Evolutionary conservation across 2,797 vertebrate species (phyloP).

Genomic region (Protonibea diacanthus): DNA sequence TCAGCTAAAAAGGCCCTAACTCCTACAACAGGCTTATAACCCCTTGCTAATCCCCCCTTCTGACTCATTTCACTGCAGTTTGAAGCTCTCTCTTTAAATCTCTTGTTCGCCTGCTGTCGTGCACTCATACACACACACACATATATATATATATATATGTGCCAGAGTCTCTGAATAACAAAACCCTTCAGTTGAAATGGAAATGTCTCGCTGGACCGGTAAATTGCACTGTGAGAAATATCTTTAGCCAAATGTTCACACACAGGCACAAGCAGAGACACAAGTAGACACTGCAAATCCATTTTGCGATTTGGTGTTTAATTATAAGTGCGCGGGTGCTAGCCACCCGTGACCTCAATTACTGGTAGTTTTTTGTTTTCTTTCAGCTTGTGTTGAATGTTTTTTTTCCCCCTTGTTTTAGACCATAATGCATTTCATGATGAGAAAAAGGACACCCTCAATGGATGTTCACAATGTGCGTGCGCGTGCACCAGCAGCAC

Average conservation of each 20-base stretch:
- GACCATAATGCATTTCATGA: constrained; percentile 39
- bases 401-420: constrained; percentile 32
- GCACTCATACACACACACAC: constrained; percentile 26
- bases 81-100: constrained; percentile 77
- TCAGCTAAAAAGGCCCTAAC: constrained; percentile 77
- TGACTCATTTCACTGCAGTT: constrained; percentile 79
- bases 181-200: constrained; percentile 74
- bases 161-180: constrained; percentile 63
- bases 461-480: constrained; percentile 20
- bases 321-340: constrained; percentile 57
- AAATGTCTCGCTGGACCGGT: constrained; percentile 72
- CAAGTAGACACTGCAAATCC: constrained; percentile 56
- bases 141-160: constrained; percentile 29
- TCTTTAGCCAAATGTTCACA: constrained; percentile 67
- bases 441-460: constrained; percentile 11
- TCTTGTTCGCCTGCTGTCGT: constrained; percentile 56
- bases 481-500: background rate
- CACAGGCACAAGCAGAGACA: constrained; percentile 49
- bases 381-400: constrained; percentile 46
- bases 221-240: constrained; percentile 75
- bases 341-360: constrained; percentile 56
- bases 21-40: constrained; percentile 81
- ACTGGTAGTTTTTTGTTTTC: constrained; percentile 43
- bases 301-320: constrained; percentile 62
- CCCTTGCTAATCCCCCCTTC: constrained; percentile 75